phyloP scores from a whole-genome alignment of 2,888 invertebrate genomes.

The Plagiodera versicolora region DNA sequence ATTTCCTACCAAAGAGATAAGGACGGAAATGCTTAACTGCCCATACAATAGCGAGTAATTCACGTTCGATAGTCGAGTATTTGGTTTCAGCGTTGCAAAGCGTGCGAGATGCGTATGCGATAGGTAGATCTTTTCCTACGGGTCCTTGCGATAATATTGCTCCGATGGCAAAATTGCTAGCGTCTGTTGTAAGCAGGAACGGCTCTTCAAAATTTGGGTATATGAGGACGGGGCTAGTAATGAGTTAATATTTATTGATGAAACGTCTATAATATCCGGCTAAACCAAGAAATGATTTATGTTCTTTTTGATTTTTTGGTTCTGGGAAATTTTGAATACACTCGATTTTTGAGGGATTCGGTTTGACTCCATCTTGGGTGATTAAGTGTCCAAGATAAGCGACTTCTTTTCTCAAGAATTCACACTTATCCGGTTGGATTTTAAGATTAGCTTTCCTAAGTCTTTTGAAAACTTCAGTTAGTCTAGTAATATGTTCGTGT shows the following conservation, averaged over 20 bases:
- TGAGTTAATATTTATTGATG: not conserved
- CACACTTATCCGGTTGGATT: conserved; percentile 28
- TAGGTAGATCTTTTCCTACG: conserved; percentile 40
- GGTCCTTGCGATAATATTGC: conserved; percentile 37
- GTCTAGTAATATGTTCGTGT: no score
- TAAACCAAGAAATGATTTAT: not conserved
- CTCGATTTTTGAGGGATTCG: no score
- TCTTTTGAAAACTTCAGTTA: no score
- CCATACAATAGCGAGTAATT: conserved; percentile 49
- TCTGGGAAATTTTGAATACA: no score
- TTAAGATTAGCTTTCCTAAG: conserved; percentile 17
- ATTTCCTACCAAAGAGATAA: conserved; percentile 48
- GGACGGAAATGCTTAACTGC: conserved; percentile 45
- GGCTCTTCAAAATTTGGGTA: conserved; percentile 41
- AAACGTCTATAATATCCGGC: not conserved
- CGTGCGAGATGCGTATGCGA: conserved; percentile 44
- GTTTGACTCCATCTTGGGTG: no score
- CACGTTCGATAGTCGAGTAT: conserved; percentile 39
- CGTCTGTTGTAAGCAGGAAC: conserved; percentile 46
- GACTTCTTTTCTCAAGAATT: conserved; percentile 17
- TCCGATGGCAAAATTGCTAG: conserved; percentile 38
- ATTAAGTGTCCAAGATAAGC: no score
- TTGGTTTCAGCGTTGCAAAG: not conserved
- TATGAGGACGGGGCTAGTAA: conserved; percentile 28
- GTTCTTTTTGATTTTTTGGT: not conserved